These are phyloP conservation scores for Rhogogaster chlorosoma DNA, from an alignment of 2,888 invertebrate species.

Conservation along the genomic window DNA sequence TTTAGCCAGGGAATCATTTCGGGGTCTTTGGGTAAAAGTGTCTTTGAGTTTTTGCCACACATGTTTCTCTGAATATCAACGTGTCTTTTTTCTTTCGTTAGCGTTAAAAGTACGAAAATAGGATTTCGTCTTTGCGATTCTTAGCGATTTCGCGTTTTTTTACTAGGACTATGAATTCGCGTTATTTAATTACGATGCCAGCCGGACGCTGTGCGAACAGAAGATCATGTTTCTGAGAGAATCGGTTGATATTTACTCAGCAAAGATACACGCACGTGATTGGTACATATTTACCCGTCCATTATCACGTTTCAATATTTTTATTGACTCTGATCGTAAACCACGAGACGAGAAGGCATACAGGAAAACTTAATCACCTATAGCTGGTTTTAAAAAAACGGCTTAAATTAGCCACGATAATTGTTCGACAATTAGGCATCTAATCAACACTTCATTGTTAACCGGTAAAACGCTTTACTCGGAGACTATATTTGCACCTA, in stretches of 20 bases:
- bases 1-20: too few relatives aligned
- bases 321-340: slow-evolving; percentile 20
- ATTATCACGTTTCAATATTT: slow-evolving; percentile 33
- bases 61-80: background rate
- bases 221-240: slow-evolving; percentile 14
- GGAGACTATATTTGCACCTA: background rate
- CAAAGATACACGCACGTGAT: slow-evolving; percentile 29
- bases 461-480: background rate
- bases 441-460: background rate
- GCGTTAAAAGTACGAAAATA: background rate
- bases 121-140: background rate
- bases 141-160: background rate
- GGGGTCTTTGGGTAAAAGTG: too few relatives aligned
- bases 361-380: background rate
- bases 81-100: background rate
- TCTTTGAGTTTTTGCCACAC: too few relatives aligned
- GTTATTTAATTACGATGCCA: background rate
- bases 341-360: slow-evolving; percentile 4
- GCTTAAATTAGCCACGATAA: background rate
- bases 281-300: slow-evolving; percentile 19
- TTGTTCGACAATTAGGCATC: background rate
- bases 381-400: background rate
- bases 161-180: background rate
- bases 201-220: background rate
- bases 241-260: slow-evolving; percentile 27